These are phyloP conservation scores for Podarcis muralis DNA, from an alignment of 2,113 vertebrate species.

Conservation along the genomic window DNA sequence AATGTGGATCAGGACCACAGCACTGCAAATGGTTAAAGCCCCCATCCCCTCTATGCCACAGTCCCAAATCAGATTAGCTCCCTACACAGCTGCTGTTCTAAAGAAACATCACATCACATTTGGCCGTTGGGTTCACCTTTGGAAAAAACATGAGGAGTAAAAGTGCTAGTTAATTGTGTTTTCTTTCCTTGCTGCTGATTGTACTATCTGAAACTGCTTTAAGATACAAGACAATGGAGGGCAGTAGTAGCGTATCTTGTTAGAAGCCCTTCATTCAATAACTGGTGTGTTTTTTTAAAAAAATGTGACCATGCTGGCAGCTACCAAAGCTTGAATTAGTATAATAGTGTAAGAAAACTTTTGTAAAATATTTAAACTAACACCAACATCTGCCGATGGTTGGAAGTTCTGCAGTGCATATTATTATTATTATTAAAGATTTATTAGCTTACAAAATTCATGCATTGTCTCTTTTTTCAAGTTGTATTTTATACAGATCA, in stretches of 20 bases:
- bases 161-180: not conserved
- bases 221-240: not conserved
- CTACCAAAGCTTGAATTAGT: constrained; percentile 58
- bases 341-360: constrained; percentile 72
- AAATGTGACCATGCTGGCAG: constrained; percentile 71
- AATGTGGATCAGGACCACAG: not conserved
- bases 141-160: not conserved
- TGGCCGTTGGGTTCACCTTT: not conserved
- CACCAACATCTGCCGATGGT: constrained; percentile 77
- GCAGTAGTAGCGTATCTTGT: constrained; percentile 39
- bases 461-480: too few species aligned
- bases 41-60: not conserved
- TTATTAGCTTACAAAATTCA: too few species aligned
- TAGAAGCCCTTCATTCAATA: constrained; percentile 49
- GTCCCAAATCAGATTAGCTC: not conserved
- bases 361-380: constrained; percentile 74
- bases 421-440: too few species aligned
- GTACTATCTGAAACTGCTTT: not conserved
- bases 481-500: too few species aligned
- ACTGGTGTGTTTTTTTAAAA: constrained; percentile 66
- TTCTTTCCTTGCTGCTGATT: not conserved
- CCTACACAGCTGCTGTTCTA: too few species aligned
- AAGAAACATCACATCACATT: not conserved
- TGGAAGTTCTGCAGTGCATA: constrained; percentile 74
- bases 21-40: not conserved